phyloP scores from a whole-genome alignment of 2,797 vertebrate genomes.

The Petrocephalus sullivani region DNA sequence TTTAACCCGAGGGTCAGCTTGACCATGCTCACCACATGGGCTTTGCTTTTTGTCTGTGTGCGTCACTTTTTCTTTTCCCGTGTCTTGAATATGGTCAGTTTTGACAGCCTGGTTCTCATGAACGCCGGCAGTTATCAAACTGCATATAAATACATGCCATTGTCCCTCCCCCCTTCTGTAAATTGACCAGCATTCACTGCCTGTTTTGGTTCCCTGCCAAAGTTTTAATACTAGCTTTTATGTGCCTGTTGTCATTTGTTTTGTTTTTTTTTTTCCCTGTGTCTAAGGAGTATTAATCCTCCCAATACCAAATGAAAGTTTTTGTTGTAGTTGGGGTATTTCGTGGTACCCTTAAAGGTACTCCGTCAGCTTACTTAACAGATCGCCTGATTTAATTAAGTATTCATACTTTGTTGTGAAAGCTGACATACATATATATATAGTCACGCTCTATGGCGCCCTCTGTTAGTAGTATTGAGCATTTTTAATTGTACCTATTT shows the following conservation, averaged over 20 bases:
- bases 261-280: constrained; percentile 39
- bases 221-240: constrained; percentile 51
- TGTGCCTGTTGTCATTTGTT: constrained; percentile 52
- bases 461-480: neutral
- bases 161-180: constrained; percentile 30
- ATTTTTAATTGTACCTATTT: constrained; percentile 1
- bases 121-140: constrained; percentile 19
- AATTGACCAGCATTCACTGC: constrained; percentile 47
- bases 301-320: constrained; percentile 56
- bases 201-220: constrained; percentile 53
- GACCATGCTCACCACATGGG: neutral
- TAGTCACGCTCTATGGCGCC: neutral
- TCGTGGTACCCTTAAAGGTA: neutral
- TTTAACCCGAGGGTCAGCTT: constrained; percentile 31
- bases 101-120: constrained; percentile 40
- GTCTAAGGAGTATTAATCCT: constrained; percentile 47
- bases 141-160: neutral
- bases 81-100: neutral
- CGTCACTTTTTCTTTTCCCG: neutral
- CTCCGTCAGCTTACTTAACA: neutral
- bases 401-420: neutral
- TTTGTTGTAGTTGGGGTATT: neutral
- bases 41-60: neutral
- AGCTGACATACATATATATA: neutral
- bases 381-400: neutral